Conservation (phyloP, 2,113 vertebrate species). For the Choloepus hoffmanni region DNA sequence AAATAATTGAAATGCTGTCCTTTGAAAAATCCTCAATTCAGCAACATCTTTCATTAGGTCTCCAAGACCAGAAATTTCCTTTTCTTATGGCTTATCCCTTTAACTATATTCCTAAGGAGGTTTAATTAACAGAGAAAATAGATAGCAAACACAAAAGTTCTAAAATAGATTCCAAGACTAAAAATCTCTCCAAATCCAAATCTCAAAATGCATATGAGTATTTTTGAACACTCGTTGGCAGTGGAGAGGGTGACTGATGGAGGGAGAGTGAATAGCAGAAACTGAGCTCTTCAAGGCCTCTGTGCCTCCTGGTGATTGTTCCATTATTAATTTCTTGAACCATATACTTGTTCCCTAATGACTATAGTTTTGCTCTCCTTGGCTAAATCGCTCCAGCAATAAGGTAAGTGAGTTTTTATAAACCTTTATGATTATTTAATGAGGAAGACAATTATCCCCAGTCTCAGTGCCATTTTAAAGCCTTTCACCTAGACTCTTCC, state of each 20-base stretch:
- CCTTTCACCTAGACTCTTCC: not conserved
- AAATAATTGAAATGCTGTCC: not conserved
- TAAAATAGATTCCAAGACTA: not conserved
- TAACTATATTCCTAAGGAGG: not conserved
- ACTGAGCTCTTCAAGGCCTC: not conserved
- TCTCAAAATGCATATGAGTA: not conserved
- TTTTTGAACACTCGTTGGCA: not conserved
- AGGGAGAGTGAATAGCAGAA: not conserved
- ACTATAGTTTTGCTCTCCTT: not conserved
- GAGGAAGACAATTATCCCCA: not conserved
- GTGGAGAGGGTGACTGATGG: not conserved
- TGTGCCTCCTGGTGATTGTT: not conserved
- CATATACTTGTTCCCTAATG: not conserved
- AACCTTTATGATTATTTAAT: conserved; percentile 38
- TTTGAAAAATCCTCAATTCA: not conserved
- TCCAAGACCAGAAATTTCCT: not conserved
- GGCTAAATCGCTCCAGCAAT: not conserved
- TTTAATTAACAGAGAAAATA: not conserved
- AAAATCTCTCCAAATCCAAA: not conserved
- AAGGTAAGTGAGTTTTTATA: conserved; percentile 1
- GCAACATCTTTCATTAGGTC: not conserved
- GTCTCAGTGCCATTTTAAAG: not conserved
- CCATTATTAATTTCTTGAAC: not conserved
- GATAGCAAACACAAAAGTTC: not conserved
- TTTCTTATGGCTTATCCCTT: not conserved